Conservation (phyloP, 2,888 invertebrate species). For the Penaeus monodon region DNA sequence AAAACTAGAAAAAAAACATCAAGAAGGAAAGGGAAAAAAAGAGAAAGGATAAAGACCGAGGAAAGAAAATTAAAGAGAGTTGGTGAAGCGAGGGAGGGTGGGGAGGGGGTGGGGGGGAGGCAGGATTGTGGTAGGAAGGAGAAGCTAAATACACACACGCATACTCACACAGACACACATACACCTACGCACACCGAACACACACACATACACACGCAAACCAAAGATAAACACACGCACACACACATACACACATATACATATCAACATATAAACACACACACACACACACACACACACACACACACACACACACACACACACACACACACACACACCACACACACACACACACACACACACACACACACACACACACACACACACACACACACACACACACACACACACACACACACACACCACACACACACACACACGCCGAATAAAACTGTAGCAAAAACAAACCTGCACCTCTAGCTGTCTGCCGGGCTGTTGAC, state of each 20-base stretch:
- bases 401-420: background rate
- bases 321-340: slow-evolving; percentile 21
- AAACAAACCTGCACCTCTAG: slow-evolving; percentile 3
- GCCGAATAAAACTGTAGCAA: background rate
- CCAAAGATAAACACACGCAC: background rate
- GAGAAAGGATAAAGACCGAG: slow-evolving; percentile 20
- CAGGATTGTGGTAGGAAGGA: background rate
- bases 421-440: background rate
- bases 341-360: slow-evolving; percentile 6
- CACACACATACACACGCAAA: background rate
- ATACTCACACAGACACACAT: background rate
- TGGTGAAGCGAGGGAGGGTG: slow-evolving; percentile 9
- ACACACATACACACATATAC: background rate
- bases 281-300: slow-evolving; percentile 1
- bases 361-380: background rate
- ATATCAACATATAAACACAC: background rate
- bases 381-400: background rate
- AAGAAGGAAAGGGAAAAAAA: background rate
- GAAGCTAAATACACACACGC: background rate
- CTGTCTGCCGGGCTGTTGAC: slow-evolving; percentile 16
- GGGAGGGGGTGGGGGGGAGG: slow-evolving; percentile 1
- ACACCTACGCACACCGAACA: background rate
- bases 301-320: slow-evolving; percentile 3
- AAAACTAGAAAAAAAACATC: too few relatives aligned
- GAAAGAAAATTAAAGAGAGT: slow-evolving; percentile 34